Evolutionary conservation across 2,797 vertebrate species (phyloP).

Genomic region (Staurois parvus): DNA sequence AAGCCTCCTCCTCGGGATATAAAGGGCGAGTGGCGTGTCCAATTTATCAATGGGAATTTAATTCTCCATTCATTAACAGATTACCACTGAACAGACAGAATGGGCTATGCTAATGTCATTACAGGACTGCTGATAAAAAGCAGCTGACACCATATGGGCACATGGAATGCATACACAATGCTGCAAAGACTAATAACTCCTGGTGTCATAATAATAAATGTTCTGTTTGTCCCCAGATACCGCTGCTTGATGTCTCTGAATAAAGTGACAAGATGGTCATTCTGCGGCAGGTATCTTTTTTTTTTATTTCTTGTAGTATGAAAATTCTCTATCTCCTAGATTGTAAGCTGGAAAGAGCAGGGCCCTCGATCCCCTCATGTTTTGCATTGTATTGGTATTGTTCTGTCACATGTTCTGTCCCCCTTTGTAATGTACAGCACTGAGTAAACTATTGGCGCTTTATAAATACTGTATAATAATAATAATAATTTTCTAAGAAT

Average conservation of each 20-base stretch:
- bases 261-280: slow-evolving; percentile 52
- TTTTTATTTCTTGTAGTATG: background rate
- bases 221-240: slow-evolving; percentile 40
- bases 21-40: slow-evolving; percentile 39
- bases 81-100: slow-evolving; percentile 66
- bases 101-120: slow-evolving; percentile 44
- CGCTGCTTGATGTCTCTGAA: slow-evolving; percentile 51
- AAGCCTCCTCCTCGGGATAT: background rate
- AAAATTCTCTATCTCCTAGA: too few relatives aligned
- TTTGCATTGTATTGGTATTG: too few relatives aligned
- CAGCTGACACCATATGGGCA: background rate
- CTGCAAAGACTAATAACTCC: background rate
- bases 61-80: slow-evolving; percentile 67
- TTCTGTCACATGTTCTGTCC: too few relatives aligned
- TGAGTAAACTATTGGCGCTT: too few relatives aligned
- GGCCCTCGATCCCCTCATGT: too few relatives aligned
- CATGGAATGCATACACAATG: background rate
- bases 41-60: slow-evolving; percentile 16
- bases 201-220: background rate
- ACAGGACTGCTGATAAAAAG: background rate
- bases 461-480: too few relatives aligned
- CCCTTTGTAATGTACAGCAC: too few relatives aligned
- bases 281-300: slow-evolving; percentile 54
- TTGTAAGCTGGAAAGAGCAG: too few relatives aligned
- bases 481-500: too few relatives aligned